Evolutionary conservation across 2,797 vertebrate genomes (phyloP).

Genomic region (Lacerta viridis): DNA sequence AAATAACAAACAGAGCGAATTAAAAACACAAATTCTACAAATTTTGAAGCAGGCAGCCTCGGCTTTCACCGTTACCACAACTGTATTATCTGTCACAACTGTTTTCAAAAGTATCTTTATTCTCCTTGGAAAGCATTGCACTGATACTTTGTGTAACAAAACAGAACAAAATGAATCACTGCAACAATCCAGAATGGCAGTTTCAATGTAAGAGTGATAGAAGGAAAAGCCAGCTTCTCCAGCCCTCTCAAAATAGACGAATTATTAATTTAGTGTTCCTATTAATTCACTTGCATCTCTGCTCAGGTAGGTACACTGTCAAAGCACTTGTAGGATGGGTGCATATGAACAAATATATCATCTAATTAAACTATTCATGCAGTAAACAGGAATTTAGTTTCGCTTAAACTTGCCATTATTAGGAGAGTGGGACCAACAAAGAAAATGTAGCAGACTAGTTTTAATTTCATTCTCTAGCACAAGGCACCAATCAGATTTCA

Average conservation of each 20-base stretch:
- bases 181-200: background rate
- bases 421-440: background rate
- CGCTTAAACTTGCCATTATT: background rate
- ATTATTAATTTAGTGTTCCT: background rate
- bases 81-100: background rate
- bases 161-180: background rate
- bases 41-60: background rate
- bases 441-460: background rate
- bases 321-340: background rate
- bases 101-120: background rate
- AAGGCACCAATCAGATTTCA: background rate
- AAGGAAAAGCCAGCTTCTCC: background rate
- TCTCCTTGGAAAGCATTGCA: background rate
- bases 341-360: background rate
- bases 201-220: background rate
- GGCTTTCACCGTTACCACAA: background rate
- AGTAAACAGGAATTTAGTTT: accelerated
- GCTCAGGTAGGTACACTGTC: background rate
- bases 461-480: background rate
- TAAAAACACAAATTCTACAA: background rate
- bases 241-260: background rate
- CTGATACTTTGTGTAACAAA: background rate
- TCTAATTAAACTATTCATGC: background rate
- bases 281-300: background rate
- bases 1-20: background rate